These are phyloP conservation scores for Eptatretus burgeri DNA, from an alignment of 2,113 vertebrate species.

Conservation along the genomic window DNA sequence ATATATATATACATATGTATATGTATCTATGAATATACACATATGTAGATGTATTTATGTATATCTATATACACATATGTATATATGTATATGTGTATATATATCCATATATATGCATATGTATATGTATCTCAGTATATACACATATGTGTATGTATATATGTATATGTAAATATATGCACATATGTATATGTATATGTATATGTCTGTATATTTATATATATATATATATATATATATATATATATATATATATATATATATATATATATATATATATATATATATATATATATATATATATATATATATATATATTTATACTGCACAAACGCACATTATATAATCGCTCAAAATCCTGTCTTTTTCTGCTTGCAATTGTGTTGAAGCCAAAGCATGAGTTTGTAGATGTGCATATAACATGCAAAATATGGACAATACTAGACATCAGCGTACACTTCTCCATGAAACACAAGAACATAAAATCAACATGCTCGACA, in stretches of 20 bases:
- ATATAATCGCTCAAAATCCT: neutral
- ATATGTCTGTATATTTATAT: neutral
- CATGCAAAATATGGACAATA: no score
- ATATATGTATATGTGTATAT: neutral
- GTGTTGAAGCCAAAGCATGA: no score
- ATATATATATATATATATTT: neutral
- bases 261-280: neutral
- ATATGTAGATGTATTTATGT: neutral
- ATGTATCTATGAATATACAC: no score
- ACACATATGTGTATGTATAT: neutral
- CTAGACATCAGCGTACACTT: no score
- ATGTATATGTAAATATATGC: neutral
- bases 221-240: neutral
- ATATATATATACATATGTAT: neutral
- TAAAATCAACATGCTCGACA: constrained; percentile 8
- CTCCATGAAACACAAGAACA: constrained; percentile 13
- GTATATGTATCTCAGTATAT: neutral
- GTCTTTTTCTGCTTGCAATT: neutral
- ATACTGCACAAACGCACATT: neutral
- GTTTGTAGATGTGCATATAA: no score
- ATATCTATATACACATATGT: neutral
- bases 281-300: neutral
- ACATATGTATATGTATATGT: neutral
- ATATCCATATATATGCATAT: neutral
- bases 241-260: neutral